Base-by-base conservation (phyloP, 2,113 vertebrate species). In the Trogon surrucura region DNA sequence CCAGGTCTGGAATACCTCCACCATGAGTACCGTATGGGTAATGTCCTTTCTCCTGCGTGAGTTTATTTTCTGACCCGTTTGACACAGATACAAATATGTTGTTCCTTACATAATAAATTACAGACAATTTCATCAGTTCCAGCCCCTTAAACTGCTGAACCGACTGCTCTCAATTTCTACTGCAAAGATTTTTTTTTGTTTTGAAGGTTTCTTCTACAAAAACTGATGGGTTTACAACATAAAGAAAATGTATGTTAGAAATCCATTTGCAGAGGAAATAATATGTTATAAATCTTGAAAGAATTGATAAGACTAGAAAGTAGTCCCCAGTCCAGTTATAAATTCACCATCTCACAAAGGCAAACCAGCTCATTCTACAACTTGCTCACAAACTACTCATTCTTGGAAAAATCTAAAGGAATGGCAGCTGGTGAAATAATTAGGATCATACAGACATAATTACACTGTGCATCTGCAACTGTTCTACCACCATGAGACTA, bases 371-470 rank as follows among this genome's bases (percentile, higher is more conserved):
- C 48, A 61, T 81, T 94, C 87, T 27, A 64, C 53, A 75, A 54
- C n/a, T 86, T 89, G 58, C 73, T 86, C 88, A 56, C 61, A 95
- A 92, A 85, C 77, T 92, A 47, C 61, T 86, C 29, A n/a, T 93
- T 96, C 80, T 87, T 87, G 66, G 70, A 93, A 88, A 96, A 96
- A 60, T 34, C 54, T 89, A 78, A 96, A 94, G 72, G 70, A 96
- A 92, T 80, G 77, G 66, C 96, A 97, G 93, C 93, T 97, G 92
- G 83, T 80, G 91, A 95, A 97, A 94, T 96, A 96, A 96, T 96
- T 95, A 94, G 84, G 88, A 95, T 95, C 92, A 95, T 93, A 84
- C 75, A 96, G 85, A 94, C 82, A 84, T 95, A 92, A 94, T 95
- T 95, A 85, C 50, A 69, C 32, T 53, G 80, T 0, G 22, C 95